Evolutionary conservation across 2,113 vertebrate genomes (phyloP).

Genomic region (Odocoileus hemionus): DNA sequence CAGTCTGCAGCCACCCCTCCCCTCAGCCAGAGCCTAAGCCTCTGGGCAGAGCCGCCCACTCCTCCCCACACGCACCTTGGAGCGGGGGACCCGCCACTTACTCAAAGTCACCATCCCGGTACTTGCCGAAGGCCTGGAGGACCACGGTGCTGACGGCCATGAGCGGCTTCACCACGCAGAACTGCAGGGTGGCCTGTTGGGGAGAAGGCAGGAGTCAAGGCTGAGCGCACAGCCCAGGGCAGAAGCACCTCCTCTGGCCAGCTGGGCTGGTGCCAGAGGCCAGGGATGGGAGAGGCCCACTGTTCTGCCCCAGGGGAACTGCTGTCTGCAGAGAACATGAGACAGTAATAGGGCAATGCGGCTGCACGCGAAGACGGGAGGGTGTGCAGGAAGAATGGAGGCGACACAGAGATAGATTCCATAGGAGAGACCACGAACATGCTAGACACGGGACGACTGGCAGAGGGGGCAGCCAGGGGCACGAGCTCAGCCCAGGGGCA

Average conservation of each 20-base stretch:
- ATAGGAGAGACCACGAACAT: not conserved
- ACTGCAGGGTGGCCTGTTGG: conserved; percentile 93
- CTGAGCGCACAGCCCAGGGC: not conserved
- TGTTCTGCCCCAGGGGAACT: not conserved
- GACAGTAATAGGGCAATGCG: fast-evolving
- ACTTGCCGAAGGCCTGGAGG: conserved; percentile 94
- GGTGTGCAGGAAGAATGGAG: fast-evolving
- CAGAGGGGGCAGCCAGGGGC: not conserved
- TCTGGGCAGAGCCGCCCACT: not conserved
- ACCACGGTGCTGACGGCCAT: conserved; percentile 95
- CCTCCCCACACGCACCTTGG: fast-evolving
- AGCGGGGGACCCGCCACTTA: conserved; percentile 75
- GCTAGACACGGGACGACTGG: fast-evolving
- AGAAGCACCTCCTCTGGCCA: no score
- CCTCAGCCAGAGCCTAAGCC: not conserved
- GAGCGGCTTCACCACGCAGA: conserved; percentile 96
- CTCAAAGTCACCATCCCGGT: conserved; percentile 97
- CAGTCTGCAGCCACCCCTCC: not conserved
- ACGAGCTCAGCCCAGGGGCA: not conserved
- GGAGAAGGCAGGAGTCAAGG: not conserved
- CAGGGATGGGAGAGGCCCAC: fast-evolving
- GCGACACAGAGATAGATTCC: not conserved
- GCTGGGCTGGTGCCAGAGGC: not conserved
- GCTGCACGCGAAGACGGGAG: not conserved
- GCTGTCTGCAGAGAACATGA: not conserved